Base-by-base conservation (phyloP, 1,140 invertebrate genomes). In the Lethrus apterus region DNA sequence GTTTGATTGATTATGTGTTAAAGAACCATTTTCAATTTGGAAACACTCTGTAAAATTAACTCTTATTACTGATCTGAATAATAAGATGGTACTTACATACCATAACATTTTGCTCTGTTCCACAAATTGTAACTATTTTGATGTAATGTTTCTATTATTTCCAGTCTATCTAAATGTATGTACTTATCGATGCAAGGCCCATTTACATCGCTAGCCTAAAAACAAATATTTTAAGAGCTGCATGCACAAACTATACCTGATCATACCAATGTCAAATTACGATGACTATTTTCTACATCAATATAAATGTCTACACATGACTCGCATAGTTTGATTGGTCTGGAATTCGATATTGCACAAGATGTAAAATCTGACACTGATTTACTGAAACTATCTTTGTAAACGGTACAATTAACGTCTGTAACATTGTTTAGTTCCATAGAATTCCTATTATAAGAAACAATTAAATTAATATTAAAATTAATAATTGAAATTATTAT, bases 31-130 rank as follows among this genome's bases (percentile, higher is more conserved):
- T 20, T 54, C 50, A 64, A 70, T 69, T 31, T 68, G 51, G 59
- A 70, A 76, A 58, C 74, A 76, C 57, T 65, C 74, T 77, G 55
- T 57, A 73, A 72, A 36, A 48, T 33, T 49, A 23, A 51, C 40
- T 45, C 42, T 15, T 24, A 43, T 19, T 26, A 24, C 19, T 29
- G 32, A 48, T 42, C 30, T 15, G 29, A 14, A 34, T 21, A 21
- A 7, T 13, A 19, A 8, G 14, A 17, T 26, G 33, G 30, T 1
- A 29, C 29, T 48, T 55, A 69, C 60, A 54, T 64, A 76, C 75
- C 68, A 62, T 74, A 65, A 60, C 75, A 77, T 56, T 74, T 71
- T 32, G 71, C 74, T 60, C 66, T 69, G 44, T 66, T 58, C 75
- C 75, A 77, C 32, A 77, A 51, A 50, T 64, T 53, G 24, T 66